Conservation (phyloP, 2,888 invertebrate genomes). For the Lissocephala sabroskyi region DNA sequence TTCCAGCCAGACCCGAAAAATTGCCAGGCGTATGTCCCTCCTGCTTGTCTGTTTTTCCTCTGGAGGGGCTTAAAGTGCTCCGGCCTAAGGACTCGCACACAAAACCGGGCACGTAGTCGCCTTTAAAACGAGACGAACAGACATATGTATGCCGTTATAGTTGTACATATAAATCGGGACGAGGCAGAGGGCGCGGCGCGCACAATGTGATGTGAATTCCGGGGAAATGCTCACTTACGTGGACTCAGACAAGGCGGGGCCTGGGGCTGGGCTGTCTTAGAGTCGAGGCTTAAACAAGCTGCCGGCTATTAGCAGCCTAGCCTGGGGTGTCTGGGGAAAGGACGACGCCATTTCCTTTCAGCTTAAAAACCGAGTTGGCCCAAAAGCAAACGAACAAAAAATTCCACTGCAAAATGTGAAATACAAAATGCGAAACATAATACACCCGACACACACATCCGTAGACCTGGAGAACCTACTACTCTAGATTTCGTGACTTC, state of each 20-base stretch:
- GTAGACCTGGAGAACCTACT: slow-evolving; percentile 17
- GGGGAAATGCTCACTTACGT: slow-evolving; percentile 12
- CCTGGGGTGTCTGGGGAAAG: no score
- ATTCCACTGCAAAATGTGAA: slow-evolving; percentile 25
- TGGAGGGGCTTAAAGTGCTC: slow-evolving; percentile 37
- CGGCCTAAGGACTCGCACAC: slow-evolving; percentile 34
- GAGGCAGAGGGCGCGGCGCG: slow-evolving; percentile 15
- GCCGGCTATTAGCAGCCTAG: slow-evolving; percentile 50
- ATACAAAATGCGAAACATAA: slow-evolving; percentile 24
- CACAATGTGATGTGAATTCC: slow-evolving; percentile 36
- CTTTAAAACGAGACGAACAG: slow-evolving; percentile 24
- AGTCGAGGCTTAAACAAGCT: slow-evolving; percentile 42
- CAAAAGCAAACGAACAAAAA: slow-evolving; percentile 37
- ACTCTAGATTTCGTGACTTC: slow-evolving; percentile 62
- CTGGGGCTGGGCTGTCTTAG: neutral
- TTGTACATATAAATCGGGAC: slow-evolving; percentile 41
- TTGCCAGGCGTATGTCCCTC: slow-evolving; percentile 9
- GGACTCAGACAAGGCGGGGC: neutral
- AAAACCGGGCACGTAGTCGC: slow-evolving; percentile 49
- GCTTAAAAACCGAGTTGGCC: slow-evolving; percentile 10
- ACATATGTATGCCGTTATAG: slow-evolving; percentile 40
- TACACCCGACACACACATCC: slow-evolving; percentile 22
- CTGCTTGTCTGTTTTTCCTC: slow-evolving; percentile 4
- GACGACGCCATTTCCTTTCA: slow-evolving; percentile 42
- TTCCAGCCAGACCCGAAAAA: slow-evolving; percentile 10